Evolutionary conservation across 2,113 vertebrate genomes (phyloP), one percentile per base, ranked within the genome.

Genomic region (Aramus guarauna): DNA sequence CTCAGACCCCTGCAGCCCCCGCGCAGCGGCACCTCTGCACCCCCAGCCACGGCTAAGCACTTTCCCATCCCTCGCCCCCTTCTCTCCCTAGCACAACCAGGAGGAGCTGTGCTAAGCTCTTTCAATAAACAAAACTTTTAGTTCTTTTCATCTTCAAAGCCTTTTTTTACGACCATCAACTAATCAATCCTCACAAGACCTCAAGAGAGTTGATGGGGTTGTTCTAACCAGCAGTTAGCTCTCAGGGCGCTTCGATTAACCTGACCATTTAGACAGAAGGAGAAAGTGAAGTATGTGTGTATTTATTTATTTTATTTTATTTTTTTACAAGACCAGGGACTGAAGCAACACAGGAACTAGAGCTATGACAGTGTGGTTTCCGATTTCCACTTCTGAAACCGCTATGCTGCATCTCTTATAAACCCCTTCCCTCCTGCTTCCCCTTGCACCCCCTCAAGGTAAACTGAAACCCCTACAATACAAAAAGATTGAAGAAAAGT

Each of bases 71-170:
- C 48, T 56, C 26, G 36, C 23, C 32, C 5, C 34, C 13, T 37
- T 63, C 16, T 36, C 12, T 41, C 30, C 17, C 62, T 60, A 21
- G 43, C 23, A 36, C 64, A 84, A 76, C 30, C 69, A 81, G 53
- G 78, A 90, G 78, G 68, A 88, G 50, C 8, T 23, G 10, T 18
- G n/a, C 20, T 60, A 77, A 81, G 59, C 37, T 68, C 73, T 93
- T 78, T 43, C 53, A 36, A 66, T 78, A 67, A 75, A 52, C 18
- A 41, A 43, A 34, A 48, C 45, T 74, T 47, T 11, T 47, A 37
- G 43, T 19, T 77, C 64, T 92, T 94, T 62, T 91, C 6, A 82
- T 91, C 79, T 82, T 94, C 95, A 94, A 89, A 93, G 88, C 23
- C 50, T 45, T 52, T 45, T 53, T 56, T 55, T 23, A 18, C 18